Percentiles rank a stretch among this genome's conserved stretches.
Evolutionary conservation across 2,113 vertebrate species (phyloP).

Genomic region (Chamaea fasciata): DNA sequence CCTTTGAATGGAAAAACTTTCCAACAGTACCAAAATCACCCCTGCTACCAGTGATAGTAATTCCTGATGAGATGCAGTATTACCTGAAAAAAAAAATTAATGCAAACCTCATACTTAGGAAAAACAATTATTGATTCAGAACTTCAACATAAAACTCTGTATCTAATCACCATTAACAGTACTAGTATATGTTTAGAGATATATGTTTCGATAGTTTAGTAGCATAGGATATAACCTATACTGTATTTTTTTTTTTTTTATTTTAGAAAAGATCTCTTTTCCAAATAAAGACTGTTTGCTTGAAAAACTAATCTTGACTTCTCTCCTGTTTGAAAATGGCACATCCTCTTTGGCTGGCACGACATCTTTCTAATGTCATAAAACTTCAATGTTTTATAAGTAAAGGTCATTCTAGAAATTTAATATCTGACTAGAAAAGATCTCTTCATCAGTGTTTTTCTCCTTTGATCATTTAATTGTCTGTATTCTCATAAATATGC

Average conservation of each 20-base stretch:
- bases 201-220: background rate
- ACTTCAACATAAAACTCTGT: background rate
- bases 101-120: background rate
- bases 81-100: background rate
- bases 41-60: background rate
- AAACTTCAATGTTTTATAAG: constrained; percentile 40
- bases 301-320: constrained; percentile 9
- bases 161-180: background rate
- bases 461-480: constrained; percentile 68
- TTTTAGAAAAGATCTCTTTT: background rate
- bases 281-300: background rate
- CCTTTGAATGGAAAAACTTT: background rate
- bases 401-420: constrained; percentile 62
- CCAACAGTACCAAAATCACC: background rate
- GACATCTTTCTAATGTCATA: constrained; percentile 40
- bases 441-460: constrained; percentile 53
- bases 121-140: background rate
- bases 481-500: constrained; percentile 64
- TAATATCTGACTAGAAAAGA: constrained; percentile 50
- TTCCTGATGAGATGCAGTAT: background rate
- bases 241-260: background rate
- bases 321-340: constrained; percentile 15
- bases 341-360: background rate
- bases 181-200: background rate
- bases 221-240: background rate